Conservation (phyloP, 2,888 invertebrate genomes). For the Sarcophaga variegata region DNA sequence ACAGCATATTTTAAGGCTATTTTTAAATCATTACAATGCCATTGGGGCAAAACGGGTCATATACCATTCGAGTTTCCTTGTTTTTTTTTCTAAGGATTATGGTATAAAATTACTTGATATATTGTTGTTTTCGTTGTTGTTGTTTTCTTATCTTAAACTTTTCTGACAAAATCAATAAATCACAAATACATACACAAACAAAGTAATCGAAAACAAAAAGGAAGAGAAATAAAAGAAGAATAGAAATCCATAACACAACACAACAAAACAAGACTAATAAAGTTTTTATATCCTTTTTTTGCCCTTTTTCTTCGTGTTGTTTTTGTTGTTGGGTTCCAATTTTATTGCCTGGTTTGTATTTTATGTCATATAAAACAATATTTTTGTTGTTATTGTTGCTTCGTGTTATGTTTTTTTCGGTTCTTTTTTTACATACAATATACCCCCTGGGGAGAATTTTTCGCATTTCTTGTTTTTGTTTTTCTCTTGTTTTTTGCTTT, state of each 20-base stretch:
- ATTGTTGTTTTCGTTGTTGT: neutral
- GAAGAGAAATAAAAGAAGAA: neutral
- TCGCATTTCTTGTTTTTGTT: constrained; percentile 51
- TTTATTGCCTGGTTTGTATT: constrained; percentile 58
- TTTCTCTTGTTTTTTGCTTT: too few relatives aligned
- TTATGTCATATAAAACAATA: constrained; percentile 62
- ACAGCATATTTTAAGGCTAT: constrained; percentile 17
- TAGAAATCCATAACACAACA: constrained; percentile 4
- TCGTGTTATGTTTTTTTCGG: constrained; percentile 20
- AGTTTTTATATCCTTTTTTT: constrained; percentile 41
- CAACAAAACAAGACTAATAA: constrained; percentile 49
- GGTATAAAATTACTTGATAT: neutral
- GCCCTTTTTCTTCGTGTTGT: constrained; percentile 14
- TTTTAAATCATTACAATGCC: constrained; percentile 14
- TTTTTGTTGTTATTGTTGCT: constrained; percentile 19
- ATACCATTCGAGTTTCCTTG: neutral
- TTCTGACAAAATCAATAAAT: constrained; percentile 58
- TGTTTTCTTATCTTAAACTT: constrained; percentile 23
- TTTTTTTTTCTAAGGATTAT: neutral
- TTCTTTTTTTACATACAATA: constrained; percentile 51
- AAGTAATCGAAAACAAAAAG: constrained; percentile 22
- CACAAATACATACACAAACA: constrained; percentile 51
- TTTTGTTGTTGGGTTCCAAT: neutral
- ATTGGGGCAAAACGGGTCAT: neutral
- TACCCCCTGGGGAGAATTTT: constrained; percentile 62